Evolutionary conservation across 2,797 vertebrate species (phyloP).

Genomic region (Steatocranus sp.): DNA sequence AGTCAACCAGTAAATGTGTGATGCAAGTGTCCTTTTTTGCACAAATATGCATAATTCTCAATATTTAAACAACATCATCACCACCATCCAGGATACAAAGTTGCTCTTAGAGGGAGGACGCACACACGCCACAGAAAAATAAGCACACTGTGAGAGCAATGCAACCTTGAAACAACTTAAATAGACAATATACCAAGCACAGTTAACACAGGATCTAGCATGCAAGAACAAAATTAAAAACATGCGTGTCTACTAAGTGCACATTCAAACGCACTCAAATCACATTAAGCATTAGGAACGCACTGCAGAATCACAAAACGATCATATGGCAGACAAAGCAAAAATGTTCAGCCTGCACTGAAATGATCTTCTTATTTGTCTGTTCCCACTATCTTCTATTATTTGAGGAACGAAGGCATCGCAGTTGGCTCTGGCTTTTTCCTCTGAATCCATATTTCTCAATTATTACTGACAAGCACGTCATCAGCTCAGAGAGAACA

Average conservation of each 20-base stretch:
- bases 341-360: neutral
- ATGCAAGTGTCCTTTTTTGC: neutral
- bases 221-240: constrained; percentile 15
- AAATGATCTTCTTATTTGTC: neutral
- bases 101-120: constrained; percentile 5
- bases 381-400: constrained; percentile 1
- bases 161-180: neutral
- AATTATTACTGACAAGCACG: neutral
- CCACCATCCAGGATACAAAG: neutral
- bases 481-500: neutral
- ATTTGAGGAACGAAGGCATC: neutral
- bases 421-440: neutral
- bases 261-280: neutral
- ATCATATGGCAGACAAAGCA: neutral
- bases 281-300: neutral
- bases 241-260: constrained; percentile 10
- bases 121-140: constrained; percentile 10
- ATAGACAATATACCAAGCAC: neutral
- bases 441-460: neutral
- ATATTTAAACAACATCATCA: neutral
- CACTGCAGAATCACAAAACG: neutral
- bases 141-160: constrained; percentile 1
- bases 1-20: neutral
- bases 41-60: neutral
- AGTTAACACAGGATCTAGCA: neutral